phyloP scores from a whole-genome alignment of 2,797 vertebrate genomes.

The Acridotheres tristis region DNA sequence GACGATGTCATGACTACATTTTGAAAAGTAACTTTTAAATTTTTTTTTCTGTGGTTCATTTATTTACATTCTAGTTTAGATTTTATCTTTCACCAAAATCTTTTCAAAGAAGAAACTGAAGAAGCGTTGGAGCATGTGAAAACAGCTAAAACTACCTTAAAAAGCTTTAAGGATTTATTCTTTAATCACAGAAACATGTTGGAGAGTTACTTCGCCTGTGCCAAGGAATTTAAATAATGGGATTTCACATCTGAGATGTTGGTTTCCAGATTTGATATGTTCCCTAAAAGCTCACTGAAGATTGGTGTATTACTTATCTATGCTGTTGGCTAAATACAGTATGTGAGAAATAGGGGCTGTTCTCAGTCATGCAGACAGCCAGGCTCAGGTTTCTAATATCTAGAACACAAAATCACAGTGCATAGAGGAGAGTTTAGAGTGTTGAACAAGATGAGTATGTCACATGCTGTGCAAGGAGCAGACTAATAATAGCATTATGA shows the following conservation, averaged over 20 bases:
- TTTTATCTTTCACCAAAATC: slow-evolving; percentile 76
- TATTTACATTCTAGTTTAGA: slow-evolving; percentile 70
- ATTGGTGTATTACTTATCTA: slow-evolving; percentile 75
- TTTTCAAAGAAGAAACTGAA: slow-evolving; percentile 81
- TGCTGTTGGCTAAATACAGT: background rate
- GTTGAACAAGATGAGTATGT: background rate
- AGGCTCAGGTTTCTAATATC: background rate
- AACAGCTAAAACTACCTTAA: slow-evolving; percentile 70
- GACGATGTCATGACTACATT: background rate
- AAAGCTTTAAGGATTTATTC: slow-evolving; percentile 79
- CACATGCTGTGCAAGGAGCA: background rate
- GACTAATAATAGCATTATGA: background rate
- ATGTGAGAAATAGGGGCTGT: background rate
- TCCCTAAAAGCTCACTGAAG: slow-evolving; percentile 78
- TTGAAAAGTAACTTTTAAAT: background rate
- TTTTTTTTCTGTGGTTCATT: background rate
- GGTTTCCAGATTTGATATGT: slow-evolving; percentile 81
- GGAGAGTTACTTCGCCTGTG: slow-evolving; percentile 59
- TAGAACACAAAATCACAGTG: background rate
- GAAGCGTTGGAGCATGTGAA: slow-evolving; percentile 80
- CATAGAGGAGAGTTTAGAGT: background rate
- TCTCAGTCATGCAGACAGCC: background rate
- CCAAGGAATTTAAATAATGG: slow-evolving; percentile 72
- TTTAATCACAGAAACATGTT: slow-evolving; percentile 76
- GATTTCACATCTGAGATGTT: slow-evolving; percentile 84